Conservation (phyloP, 2,888 invertebrate species). For the Automeris io region DNA sequence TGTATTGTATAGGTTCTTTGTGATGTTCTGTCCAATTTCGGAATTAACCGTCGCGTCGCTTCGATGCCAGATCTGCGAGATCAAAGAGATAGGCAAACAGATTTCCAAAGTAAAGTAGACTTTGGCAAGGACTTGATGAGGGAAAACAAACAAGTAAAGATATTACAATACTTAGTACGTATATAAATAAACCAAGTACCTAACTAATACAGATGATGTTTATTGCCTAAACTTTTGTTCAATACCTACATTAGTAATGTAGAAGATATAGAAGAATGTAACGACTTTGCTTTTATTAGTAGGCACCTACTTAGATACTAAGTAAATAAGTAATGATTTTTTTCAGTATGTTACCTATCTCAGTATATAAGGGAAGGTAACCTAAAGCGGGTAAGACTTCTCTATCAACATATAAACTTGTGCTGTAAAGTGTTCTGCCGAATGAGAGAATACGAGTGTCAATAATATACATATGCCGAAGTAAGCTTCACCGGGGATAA, state of each 20-base stretch:
- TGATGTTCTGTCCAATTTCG: background rate
- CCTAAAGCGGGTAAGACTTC: no score
- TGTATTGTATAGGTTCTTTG: background rate
- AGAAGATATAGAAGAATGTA: background rate
- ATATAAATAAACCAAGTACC: background rate
- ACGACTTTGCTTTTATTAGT: no score
- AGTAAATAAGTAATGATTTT: no score
- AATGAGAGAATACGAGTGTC: no score
- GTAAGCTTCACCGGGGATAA: no score
- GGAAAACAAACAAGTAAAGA: background rate
- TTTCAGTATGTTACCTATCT: no score
- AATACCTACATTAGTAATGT: background rate
- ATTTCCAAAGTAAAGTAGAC: background rate
- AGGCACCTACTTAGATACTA: no score
- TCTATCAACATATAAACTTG: no score
- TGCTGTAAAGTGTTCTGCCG: no score
- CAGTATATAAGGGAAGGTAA: no score
- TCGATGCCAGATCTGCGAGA: no score
- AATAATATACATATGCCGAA: no score
- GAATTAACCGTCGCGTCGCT: background rate
- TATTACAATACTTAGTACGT: background rate
- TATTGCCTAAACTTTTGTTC: background rate
- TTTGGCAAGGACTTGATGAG: background rate
- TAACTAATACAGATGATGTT: background rate
- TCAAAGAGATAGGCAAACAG: background rate